Percentiles rank a stretch among this genome's conserved stretches.
These are phyloP conservation scores for Paralinhomoeus sp. DNA, from an alignment of 2,888 invertebrate genomes.

Conservation along the genomic window DNA sequence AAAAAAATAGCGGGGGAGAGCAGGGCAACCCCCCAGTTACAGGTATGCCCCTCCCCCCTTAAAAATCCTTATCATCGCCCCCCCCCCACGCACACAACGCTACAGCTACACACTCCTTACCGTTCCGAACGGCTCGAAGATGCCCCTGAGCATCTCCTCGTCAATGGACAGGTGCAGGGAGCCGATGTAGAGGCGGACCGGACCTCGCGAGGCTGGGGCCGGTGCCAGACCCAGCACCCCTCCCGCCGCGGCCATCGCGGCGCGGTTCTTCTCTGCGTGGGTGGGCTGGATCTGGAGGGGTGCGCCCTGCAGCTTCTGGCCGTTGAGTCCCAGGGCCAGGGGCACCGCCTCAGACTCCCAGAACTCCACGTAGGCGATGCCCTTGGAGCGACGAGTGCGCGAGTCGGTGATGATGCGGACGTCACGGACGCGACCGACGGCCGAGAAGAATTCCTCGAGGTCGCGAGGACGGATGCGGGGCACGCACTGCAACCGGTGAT, in stretches of 20 bases:
- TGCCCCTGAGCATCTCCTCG: conserved; percentile 90
- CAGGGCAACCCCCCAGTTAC: too few species aligned
- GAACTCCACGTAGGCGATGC: conserved; percentile 98
- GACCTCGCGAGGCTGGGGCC: conserved; percentile 42
- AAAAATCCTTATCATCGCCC: too few species aligned
- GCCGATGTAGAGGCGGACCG: conserved; percentile 87
- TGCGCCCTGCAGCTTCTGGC: conserved; percentile 76
- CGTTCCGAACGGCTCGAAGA: conserved; percentile 95
- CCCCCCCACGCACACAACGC: too few species aligned
- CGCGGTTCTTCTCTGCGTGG: conserved; percentile 50
- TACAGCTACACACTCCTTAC: conserved; percentile 15
- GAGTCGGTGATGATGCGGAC: conserved; percentile 95
- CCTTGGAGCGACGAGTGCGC: conserved; percentile 91
- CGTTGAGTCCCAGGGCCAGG: conserved; percentile 74
- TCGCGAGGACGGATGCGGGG: too few species aligned
- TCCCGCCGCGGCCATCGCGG: conserved; percentile 25
- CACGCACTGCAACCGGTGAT: too few species aligned
- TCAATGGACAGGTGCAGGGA: conserved; percentile 94
- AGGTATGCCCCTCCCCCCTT: too few species aligned
- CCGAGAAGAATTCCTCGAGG: conserved; percentile 97
- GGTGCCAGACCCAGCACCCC: conserved; percentile 33
- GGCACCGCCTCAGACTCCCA: conserved; percentile 90
- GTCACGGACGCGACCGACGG: conserved; percentile 83
- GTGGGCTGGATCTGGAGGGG: conserved; percentile 96
- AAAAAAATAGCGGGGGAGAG: background rate